A percentile compares a stretch with the other conserved stretches of the same genome.
Evolutionary conservation across 30 jellyfish, hydroid and myxozoan species (phyloP).

Genomic region (Clytia hemisphaerica): DNA sequence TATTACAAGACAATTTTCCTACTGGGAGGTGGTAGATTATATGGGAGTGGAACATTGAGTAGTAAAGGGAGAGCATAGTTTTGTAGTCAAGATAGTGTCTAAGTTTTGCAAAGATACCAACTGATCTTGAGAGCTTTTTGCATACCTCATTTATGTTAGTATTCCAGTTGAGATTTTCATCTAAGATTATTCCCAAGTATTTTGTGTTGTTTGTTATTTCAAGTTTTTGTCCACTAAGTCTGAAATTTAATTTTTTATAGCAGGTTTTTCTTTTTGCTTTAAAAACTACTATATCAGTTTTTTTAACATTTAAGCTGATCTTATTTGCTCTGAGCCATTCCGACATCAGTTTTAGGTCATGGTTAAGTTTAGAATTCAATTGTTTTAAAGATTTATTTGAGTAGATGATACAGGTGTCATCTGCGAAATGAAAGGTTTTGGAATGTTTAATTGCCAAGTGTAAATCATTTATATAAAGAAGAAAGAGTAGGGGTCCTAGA

Average conservation of each 20-base stretch:
- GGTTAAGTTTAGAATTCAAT: background rate
- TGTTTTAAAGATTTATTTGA: background rate
- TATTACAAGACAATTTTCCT: too few relatives aligned
- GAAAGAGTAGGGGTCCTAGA: background rate
- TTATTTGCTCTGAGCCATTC: conserved; percentile 2
- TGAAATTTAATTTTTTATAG: background rate
- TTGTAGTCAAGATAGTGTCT: too few relatives aligned
- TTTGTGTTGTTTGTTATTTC: background rate
- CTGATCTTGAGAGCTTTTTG: background rate
- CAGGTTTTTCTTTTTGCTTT: background rate
- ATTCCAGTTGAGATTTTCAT: background rate
- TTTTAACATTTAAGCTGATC: background rate
- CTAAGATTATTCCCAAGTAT: background rate
- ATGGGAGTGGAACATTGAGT: too few relatives aligned
- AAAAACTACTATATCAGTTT: background rate
- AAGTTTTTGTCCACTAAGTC: background rate
- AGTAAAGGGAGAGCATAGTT: too few relatives aligned
- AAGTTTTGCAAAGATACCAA: too few relatives aligned
- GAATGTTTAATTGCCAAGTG: background rate
- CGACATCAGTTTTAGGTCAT: background rate
- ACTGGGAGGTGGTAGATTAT: too few relatives aligned
- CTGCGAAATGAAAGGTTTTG: background rate
- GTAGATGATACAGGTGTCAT: background rate
- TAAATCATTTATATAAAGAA: background rate
- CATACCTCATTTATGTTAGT: background rate